These are phyloP conservation scores for Tridacna crocea DNA, from an alignment of 2,888 invertebrate genomes.

Conservation along the genomic window DNA sequence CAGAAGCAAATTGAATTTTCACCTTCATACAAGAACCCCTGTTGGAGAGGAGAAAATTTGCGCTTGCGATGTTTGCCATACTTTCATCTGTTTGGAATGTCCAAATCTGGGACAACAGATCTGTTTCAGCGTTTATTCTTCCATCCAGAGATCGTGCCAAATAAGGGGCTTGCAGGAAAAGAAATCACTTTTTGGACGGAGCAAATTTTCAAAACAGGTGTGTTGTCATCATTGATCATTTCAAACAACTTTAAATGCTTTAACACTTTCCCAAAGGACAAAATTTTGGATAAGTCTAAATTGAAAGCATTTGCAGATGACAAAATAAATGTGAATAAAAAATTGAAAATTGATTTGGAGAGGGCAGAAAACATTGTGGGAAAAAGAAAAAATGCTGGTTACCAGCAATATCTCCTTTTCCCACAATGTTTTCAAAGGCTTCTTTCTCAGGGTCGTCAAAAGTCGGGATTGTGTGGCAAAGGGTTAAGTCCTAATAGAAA, in stretches of 20 bases:
- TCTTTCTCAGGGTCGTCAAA: too few species aligned
- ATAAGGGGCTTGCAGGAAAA: slow-evolving; percentile 41
- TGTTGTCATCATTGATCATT: not conserved
- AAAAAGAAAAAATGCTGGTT: too few species aligned
- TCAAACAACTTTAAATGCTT: not conserved
- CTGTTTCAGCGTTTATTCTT: slow-evolving; percentile 38
- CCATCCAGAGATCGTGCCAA: slow-evolving; percentile 43
- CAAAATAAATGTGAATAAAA: too few species aligned
- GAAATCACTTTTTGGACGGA: slow-evolving; percentile 47
- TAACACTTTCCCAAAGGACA: too few species aligned
- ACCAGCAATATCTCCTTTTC: too few species aligned
- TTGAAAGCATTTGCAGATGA: too few species aligned
- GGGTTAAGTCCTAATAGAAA: too few species aligned
- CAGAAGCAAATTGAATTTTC: slow-evolving; percentile 44
- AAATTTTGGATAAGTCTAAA: too few species aligned
- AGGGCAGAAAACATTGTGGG: too few species aligned
- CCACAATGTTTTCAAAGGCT: too few species aligned
- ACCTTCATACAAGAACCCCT: slow-evolving; percentile 54
- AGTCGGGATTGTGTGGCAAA: too few species aligned
- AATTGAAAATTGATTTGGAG: too few species aligned
- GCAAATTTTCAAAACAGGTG: slow-evolving; percentile 27
- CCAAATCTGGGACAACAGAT: slow-evolving; percentile 58
- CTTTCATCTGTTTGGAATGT: slow-evolving; percentile 59
- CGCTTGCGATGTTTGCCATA: slow-evolving; percentile 48
- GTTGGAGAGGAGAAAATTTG: slow-evolving; percentile 38